phyloP scores from a whole-genome alignment of 2,797 vertebrate species.

The Acrossocheilus fasciatus region DNA sequence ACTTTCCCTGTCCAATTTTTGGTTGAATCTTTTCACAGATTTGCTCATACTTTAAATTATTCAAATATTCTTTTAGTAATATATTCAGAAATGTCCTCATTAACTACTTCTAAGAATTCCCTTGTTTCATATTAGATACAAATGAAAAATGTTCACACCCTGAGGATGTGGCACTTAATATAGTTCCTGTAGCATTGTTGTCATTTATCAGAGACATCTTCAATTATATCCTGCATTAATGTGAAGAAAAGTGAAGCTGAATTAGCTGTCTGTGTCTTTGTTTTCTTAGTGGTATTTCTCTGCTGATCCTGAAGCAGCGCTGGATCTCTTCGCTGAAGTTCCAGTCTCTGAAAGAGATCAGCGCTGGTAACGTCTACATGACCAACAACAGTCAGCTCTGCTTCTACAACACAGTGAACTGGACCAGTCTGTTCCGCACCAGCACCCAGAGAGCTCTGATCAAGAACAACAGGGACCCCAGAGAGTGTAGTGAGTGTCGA shows the following conservation, averaged over 20 bases:
- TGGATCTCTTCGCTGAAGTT: constrained; percentile 93
- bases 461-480: constrained; percentile 89
- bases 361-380: constrained; percentile 97
- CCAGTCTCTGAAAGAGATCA: constrained; percentile 94
- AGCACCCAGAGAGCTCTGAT: constrained; percentile 88
- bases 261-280: neutral
- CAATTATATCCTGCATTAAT: neutral
- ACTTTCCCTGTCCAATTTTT: neutral
- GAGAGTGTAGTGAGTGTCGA: constrained; percentile 92
- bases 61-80: constrained; percentile 35
- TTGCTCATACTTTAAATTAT: constrained; percentile 17
- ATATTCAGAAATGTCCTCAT: constrained; percentile 40
- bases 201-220: neutral
- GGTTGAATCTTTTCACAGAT: constrained; percentile 16
- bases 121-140: constrained; percentile 34
- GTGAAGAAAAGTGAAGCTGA: neutral
- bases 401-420: constrained; percentile 97
- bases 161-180: neutral
- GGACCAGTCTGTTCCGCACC: constrained; percentile 93
- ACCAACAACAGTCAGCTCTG: constrained; percentile 95
- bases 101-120: constrained; percentile 40
- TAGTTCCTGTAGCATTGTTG: constrained; percentile 7
- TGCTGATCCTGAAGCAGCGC: constrained; percentile 95
- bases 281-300: constrained; percentile 86
- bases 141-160: constrained; percentile 14